phyloP scores from a whole-genome alignment of 2,888 invertebrate species.

The Caenorhabditis auriculariae region DNA sequence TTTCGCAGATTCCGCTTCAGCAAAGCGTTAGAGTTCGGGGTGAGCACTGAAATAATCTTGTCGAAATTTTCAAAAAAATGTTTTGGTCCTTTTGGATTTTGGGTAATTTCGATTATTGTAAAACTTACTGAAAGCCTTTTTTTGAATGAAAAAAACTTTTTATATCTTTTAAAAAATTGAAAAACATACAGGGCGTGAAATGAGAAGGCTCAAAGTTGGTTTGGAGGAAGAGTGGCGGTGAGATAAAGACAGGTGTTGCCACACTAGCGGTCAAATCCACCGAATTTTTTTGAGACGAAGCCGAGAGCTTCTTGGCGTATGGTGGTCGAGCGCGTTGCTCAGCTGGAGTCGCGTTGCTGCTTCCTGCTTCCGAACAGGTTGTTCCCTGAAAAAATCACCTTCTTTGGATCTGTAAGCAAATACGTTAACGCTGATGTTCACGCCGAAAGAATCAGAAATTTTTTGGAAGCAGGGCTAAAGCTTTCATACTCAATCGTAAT shows the following conservation, averaged over 20 bases:
- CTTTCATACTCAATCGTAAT: too few species aligned
- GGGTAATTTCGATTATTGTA: too few species aligned
- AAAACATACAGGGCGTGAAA: conserved; percentile 23
- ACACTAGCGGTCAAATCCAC: not conserved
- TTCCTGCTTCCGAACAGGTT: not conserved
- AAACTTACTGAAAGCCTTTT: too few species aligned
- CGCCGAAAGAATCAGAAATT: too few species aligned
- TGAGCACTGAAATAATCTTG: conserved; percentile 34
- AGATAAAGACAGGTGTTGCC: conserved; percentile 5
- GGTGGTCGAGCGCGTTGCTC: conserved; percentile 19
- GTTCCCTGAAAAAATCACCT: conserved; percentile 4
- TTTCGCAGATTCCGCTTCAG: conserved; percentile 23
- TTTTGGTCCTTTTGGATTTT: not conserved
- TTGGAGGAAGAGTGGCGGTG: conserved; percentile 16
- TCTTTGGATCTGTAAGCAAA: too few species aligned
- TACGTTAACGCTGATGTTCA: too few species aligned
- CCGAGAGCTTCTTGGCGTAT: conserved; percentile 23
- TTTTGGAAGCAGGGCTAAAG: too few species aligned
- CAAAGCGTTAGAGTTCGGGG: conserved; percentile 38
- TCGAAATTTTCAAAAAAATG: not conserved
- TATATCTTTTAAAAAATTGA: not conserved
- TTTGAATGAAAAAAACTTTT: not conserved
- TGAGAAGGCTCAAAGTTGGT: conserved; percentile 13
- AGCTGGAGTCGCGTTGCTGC: conserved; percentile 7
- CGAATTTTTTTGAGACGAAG: conserved; percentile 6